Evolutionary conservation across 2,113 vertebrate genomes (phyloP), one percentile per base, ranked within the genome.

Genomic region (Diadophis punctatus): DNA sequence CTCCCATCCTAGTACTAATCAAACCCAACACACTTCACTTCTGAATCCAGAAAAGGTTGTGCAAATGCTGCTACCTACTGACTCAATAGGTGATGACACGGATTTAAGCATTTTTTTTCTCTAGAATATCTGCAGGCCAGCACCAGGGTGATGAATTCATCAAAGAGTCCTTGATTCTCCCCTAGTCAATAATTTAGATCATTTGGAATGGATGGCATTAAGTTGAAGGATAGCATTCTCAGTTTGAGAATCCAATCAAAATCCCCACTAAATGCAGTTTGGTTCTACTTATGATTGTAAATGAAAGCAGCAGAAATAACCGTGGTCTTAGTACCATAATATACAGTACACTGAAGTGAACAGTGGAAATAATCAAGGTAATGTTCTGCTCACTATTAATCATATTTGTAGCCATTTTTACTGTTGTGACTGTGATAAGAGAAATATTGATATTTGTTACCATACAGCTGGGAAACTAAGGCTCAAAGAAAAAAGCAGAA

Each of bases 211-310:
- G 53, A 60, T 60, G 74, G n/a, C 14, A 8, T 8, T 89, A 86
- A 89, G 55, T 2, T 30, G 0, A 0, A 14, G 1, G n/a, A 48
- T 51, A 34, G n/a, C 86, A 56, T 91, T 0, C 0, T 34, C n/a
- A 49, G n/a, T 68, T 91, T 43, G 11, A 0, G 43, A 88, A 60
- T 30, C 0, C 0, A 3, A 68, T 86, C 5, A 52, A 39, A 43
- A 43, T 39, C 6, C 53, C 27, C 6, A 25, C 68, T 46, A 68
- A 93, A 88, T 89, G 63, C 10, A n/a, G 43, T 49, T 58, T 68
- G 22, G 60, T 68, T 88, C 11, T 43, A 60, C 51, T 58, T 90
- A 88, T 84, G 89, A 55, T 43, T 52, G 22, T 27, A 60, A 30
- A 27, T 88, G 60, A 48, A 60, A 52, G 46, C 43, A 48, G 88